Base-by-base conservation (phyloP, 2,797 vertebrate species). In the Tenualosa thibaudeaui region DNA sequence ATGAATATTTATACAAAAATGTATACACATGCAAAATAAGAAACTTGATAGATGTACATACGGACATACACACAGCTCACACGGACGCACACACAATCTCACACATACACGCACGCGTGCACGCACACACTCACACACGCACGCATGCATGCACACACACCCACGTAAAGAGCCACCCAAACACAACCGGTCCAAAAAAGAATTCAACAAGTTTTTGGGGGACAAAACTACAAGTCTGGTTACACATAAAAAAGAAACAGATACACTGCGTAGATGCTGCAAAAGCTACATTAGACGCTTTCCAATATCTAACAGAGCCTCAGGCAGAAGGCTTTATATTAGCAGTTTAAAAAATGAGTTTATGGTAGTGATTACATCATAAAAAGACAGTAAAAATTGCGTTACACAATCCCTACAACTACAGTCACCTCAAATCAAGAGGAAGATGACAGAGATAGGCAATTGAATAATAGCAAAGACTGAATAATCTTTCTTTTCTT, bases 1-100 rank as follows among this genome's bases (percentile, higher is more conserved):
- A 84, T 17, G 22, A 9, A 71, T 87, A 84, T 81, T 81, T 62
- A 86, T 86, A 88, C 65, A 89, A 88, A 89, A 89, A 85, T 58
- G 56, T 85, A 71, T 84, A 85, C 49, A 86, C 90, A 91, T 89
- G 90, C 89, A 89, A 88, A 88, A 86, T 12, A 83, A 84, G 62
- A 24, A 81, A 78, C 40, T 43, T 78, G 71, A 46, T 43, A 31
- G 37, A 40, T 31, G 12, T 26, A 68, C n/a, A 81, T 56, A 81
- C 84, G 51, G 8, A 17, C 50, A 56, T 43, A 62, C 58, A 24
- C n/a, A 62, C 9, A 62, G 58, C 83, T 26, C 49, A 68, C 31
- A 85, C 31, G 31, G 31, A 31, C 31, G 31, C 1, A 31, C 31
- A 1, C 31, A 31, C 82, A 49, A 12, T 5, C 5, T n/a, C 83